Evolutionary conservation across 2,888 invertebrate species (phyloP).

Genomic region (Cheilosia urbana): DNA sequence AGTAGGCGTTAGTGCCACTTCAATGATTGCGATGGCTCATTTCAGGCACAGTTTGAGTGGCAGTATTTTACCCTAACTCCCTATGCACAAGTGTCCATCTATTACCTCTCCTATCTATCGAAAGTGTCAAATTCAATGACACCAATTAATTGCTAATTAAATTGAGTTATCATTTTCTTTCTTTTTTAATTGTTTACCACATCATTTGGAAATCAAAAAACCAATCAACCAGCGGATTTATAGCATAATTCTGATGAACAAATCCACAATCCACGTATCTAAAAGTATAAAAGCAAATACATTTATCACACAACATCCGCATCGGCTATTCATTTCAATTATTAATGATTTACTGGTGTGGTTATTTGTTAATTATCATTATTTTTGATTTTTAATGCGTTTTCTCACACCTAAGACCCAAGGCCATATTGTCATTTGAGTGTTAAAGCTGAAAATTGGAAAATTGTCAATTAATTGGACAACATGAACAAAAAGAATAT

Average conservation of each 20-base stretch:
- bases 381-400: slow-evolving; percentile 1
- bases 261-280: slow-evolving; percentile 26
- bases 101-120: neutral
- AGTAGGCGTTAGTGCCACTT: too few species aligned
- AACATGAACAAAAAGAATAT: slow-evolving; percentile 11
- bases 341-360: neutral
- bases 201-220: slow-evolving; percentile 1
- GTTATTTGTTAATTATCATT: slow-evolving; percentile 15
- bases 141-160: neutral
- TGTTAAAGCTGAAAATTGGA: slow-evolving; percentile 24
- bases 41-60: too few species aligned
- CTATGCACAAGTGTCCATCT: neutral
- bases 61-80: too few species aligned
- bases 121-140: neutral
- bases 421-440: slow-evolving; percentile 56
- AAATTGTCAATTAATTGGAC: slow-evolving; percentile 56
- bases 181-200: too few species aligned
- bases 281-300: slow-evolving; percentile 7
- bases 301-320: slow-evolving; percentile 18
- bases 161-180: neutral
- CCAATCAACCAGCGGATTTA: neutral
- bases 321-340: slow-evolving; percentile 23
- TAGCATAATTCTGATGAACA: slow-evolving; percentile 8
- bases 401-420: neutral
- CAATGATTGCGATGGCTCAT: too few species aligned